Evolutionary conservation across 2,888 invertebrate species (phyloP).

Genomic region (Lasioglossum calceatum): DNA sequence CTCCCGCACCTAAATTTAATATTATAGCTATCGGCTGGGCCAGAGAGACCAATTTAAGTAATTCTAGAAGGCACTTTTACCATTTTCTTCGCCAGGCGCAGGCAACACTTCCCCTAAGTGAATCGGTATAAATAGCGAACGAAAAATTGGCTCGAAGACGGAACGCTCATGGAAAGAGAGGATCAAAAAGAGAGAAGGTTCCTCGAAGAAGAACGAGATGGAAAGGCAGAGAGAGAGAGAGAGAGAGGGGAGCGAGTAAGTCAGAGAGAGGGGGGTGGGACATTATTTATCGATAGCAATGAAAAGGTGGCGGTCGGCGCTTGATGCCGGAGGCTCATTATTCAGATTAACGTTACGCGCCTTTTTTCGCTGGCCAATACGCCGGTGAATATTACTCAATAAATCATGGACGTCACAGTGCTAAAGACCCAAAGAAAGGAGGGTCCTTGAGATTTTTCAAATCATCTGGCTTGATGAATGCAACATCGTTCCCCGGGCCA

Average conservation of each 20-base stretch:
- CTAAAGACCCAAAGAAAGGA: slow-evolving; percentile 75
- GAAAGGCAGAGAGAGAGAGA: not conserved
- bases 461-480: slow-evolving; percentile 74
- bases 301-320: slow-evolving; percentile 73
- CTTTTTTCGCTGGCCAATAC: slow-evolving; percentile 72
- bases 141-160: slow-evolving; percentile 34
- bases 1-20: no score
- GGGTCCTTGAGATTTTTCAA: slow-evolving; percentile 75
- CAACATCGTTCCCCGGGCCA: slow-evolving; percentile 72
- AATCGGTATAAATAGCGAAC: slow-evolving; percentile 64
- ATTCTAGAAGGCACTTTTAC: not conserved
- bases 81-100: not conserved
- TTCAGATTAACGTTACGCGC: slow-evolving; percentile 75
- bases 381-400: slow-evolving; percentile 74
- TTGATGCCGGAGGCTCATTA: slow-evolving; percentile 74
- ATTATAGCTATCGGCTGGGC: no score
- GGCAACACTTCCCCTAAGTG: slow-evolving; percentile 35
- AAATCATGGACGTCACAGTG: slow-evolving; percentile 74
- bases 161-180: slow-evolving; percentile 22
- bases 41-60: not conserved
- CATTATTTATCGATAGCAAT: slow-evolving; percentile 75
- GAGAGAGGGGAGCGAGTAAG: not conserved
- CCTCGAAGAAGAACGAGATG: not conserved
- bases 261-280: slow-evolving; percentile 52
- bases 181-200: not conserved